Conservation (phyloP, 1,140 invertebrate species). For the Maniola jurtina region DNA sequence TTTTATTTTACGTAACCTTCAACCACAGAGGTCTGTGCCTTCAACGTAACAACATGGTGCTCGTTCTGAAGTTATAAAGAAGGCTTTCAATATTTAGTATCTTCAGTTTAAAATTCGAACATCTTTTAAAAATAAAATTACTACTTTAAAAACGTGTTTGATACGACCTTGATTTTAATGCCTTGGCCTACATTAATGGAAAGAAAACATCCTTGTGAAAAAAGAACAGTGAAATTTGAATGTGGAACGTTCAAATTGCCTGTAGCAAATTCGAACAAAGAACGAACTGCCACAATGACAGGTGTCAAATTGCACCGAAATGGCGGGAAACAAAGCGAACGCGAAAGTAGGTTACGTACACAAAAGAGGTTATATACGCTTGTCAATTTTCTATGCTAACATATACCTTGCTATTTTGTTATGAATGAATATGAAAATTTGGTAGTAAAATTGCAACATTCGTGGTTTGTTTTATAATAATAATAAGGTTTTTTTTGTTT, state of each 20-base stretch:
- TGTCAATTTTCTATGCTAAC: slow-evolving; percentile 6
- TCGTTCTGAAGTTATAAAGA: background rate
- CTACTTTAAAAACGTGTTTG: background rate
- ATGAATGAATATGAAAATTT: background rate
- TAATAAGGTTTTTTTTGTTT: too few relatives aligned
- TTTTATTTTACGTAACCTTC: background rate
- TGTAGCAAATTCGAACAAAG: slow-evolving; percentile 44
- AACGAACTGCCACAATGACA: slow-evolving; percentile 47
- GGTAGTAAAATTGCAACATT: too few relatives aligned
- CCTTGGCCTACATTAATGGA: slow-evolving; percentile 34
- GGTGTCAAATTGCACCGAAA: slow-evolving; percentile 41
- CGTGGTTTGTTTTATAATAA: too few relatives aligned
- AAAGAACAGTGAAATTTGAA: slow-evolving; percentile 40
- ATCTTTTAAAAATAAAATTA: background rate
- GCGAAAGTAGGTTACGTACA: slow-evolving; percentile 50
- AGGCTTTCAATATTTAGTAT: background rate
- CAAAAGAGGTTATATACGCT: slow-evolving; percentile 19
- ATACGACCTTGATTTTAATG: slow-evolving; percentile 31
- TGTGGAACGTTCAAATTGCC: slow-evolving; percentile 26
- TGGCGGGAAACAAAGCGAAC: slow-evolving; percentile 47
- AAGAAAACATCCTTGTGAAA: slow-evolving; percentile 43
- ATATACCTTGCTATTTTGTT: background rate
- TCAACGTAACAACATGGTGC: background rate
- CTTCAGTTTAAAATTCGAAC: background rate
- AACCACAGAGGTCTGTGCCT: too few relatives aligned